Conservation (phyloP, 1,140 invertebrate genomes). For the Drosophila parabipectinata region DNA sequence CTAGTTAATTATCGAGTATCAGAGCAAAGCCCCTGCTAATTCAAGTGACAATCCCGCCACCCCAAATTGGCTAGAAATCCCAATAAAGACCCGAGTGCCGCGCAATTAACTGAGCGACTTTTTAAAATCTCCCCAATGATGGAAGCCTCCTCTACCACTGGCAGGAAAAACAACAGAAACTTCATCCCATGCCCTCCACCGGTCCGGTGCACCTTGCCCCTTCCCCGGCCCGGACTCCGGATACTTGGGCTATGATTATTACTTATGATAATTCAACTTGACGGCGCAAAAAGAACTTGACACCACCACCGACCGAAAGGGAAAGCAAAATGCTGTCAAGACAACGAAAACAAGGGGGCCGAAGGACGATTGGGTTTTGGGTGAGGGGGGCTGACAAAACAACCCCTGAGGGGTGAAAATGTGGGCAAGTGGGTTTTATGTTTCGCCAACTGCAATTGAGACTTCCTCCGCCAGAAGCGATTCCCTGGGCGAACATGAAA, state of each 20-base stretch:
- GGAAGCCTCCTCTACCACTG: slow-evolving; percentile 11
- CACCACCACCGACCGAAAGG: slow-evolving; percentile 44
- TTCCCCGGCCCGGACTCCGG: neutral
- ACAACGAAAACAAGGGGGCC: slow-evolving; percentile 28
- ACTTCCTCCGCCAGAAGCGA: slow-evolving; percentile 38
- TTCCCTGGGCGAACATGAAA: slow-evolving; percentile 72
- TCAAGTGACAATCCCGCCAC: slow-evolving; percentile 43
- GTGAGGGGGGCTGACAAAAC: slow-evolving; percentile 27
- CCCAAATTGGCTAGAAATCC: slow-evolving; percentile 45
- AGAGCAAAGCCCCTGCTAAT: slow-evolving; percentile 23
- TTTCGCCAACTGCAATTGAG: slow-evolving; percentile 64
- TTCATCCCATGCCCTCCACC: slow-evolving; percentile 11
- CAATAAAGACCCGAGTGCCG: slow-evolving; percentile 60
- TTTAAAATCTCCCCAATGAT: slow-evolving; percentile 73
- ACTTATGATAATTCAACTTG: slow-evolving; percentile 79
- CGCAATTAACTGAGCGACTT: slow-evolving; percentile 66
- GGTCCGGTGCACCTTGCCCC: slow-evolving; percentile 44
- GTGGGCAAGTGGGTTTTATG: slow-evolving; percentile 58
- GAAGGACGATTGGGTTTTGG: neutral
- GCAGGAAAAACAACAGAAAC: slow-evolving; percentile 34
- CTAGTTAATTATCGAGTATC: slow-evolving; percentile 36
- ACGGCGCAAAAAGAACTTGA: slow-evolving; percentile 75
- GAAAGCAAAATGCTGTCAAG: slow-evolving; percentile 41
- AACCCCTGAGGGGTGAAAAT: slow-evolving; percentile 53
- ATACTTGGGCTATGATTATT: slow-evolving; percentile 73